Percentiles rank a stretch among this genome's conserved stretches.
Evolutionary conservation across 2,113 vertebrate species (phyloP).

Genomic region (Shinisaurus crocodilurus): DNA sequence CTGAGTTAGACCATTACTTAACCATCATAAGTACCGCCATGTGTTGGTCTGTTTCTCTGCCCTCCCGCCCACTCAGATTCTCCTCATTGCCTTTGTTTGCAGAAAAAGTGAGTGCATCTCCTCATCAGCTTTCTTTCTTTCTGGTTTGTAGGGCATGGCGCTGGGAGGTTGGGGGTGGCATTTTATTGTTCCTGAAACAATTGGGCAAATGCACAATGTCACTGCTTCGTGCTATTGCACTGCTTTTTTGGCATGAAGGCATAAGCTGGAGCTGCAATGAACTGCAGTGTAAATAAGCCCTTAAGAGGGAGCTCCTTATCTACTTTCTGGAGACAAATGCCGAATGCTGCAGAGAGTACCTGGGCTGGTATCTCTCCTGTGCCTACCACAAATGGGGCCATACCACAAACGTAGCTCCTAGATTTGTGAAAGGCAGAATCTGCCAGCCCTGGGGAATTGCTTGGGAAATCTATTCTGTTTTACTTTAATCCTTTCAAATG

Average conservation of each 20-base stretch:
- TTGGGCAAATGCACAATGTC: neutral
- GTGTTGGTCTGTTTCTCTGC: neutral
- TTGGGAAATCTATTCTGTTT: conserved; percentile 18
- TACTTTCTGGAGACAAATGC: neutral
- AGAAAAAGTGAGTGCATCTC: neutral
- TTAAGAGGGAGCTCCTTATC: conserved; percentile 19
- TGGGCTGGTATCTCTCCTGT: neutral
- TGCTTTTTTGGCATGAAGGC: neutral
- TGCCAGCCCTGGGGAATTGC: neutral
- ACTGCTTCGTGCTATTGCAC: neutral
- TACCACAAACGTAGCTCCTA: neutral
- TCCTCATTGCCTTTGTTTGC: neutral
- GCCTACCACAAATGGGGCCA: neutral
- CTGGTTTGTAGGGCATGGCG: neutral
- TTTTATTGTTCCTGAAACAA: neutral
- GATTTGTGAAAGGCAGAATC: neutral
- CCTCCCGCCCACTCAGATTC: neutral
- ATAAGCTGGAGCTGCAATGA: neutral
- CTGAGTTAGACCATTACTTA: neutral
- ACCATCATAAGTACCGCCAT: neutral
- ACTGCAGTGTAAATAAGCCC: neutral
- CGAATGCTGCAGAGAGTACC: neutral
- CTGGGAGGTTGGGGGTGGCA: neutral
- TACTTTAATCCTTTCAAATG: conserved; percentile 13
- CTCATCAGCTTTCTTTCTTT: neutral